Evolutionary conservation across 92 coral and sea anemone genomes (phyloP).

Genomic region (Diadumene lineata): DNA sequence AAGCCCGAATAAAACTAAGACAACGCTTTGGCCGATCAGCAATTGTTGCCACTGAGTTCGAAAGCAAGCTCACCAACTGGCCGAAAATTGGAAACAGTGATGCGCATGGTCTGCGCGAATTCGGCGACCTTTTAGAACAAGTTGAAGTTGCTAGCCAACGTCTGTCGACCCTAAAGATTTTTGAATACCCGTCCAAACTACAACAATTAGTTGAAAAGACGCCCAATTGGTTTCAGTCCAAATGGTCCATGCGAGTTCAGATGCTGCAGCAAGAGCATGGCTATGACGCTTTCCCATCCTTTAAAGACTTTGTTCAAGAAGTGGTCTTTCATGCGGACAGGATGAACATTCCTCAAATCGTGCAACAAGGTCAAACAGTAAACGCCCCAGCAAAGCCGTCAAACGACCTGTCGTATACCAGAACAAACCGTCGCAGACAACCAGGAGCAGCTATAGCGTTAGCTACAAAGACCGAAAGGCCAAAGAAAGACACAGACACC

Average conservation of each 20-base stretch:
- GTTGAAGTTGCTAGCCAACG: conserved; percentile 46
- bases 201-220: conserved; percentile 41
- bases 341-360: conserved; percentile 59
- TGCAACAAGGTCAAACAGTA: background rate
- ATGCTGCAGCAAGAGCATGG: conserved; percentile 35
- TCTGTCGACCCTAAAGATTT: conserved; percentile 28
- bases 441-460: background rate
- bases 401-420: background rate
- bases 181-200: conserved; percentile 39
- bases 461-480: background rate
- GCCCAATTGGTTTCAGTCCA: conserved; percentile 48
- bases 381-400: background rate
- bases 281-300: conserved; percentile 39
- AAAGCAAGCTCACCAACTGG: conserved; percentile 54
- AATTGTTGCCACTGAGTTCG: conserved; percentile 52
- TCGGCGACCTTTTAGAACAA: conserved; percentile 58
- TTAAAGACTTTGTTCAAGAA: conserved; percentile 36
- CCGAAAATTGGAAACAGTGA: conserved; percentile 54
- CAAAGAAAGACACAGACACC: background rate
- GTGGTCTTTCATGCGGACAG: conserved; percentile 43
- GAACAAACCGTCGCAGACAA: background rate
- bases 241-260: conserved; percentile 54
- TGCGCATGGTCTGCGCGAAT: conserved; percentile 47
- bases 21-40: conserved; percentile 53
- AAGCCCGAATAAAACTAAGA: conserved; percentile 45